Base-by-base conservation (phyloP, 2,113 vertebrate genomes). In the Tyrannus savana region DNA sequence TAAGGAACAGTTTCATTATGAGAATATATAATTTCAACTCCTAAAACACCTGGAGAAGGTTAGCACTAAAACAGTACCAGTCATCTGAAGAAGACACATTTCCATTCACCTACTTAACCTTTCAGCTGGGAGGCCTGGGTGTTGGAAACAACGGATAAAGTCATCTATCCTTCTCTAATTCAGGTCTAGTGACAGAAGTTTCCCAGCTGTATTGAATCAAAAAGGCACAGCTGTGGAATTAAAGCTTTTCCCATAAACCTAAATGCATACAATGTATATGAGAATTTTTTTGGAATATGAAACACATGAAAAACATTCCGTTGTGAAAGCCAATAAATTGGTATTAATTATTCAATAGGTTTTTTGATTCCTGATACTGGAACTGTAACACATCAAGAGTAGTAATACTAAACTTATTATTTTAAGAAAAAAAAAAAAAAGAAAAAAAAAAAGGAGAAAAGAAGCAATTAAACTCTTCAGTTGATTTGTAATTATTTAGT, bases 331-430 rank as follows among this genome's bases (percentile, higher is more conserved):
- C 5, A 84, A 37, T 63, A 50, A 53, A 24, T 27, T 53, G 2
- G 6, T 42, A 56, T 60, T 81, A 80, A 71, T 53, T 2, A 1
- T 52, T 77, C 19, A 41, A 33, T 0, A 0, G 87, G 30, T 77
- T 87, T 78, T 78, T 79, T 86, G 22, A 47, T 75, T 71, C 31
- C 44, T 72, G 37, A 84, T 60, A 46, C 15, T 28, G 14, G 10
- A 44, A 71, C 24, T 76, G 21, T 46, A 55, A 62, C 14, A 35
- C 4, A 39, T 30, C n/a, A 69, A 78, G 15, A 92, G 31, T 6
- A 53, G 28, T 19, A 67, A 87, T 22, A 67, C 2, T 58, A 78
- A 21, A 81, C 49, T 67, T 72, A 56, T 52, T 41, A 22, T 17
- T 35, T n/a, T 9, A 46, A 39, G 52, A 74, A 68, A 19, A 7